These are phyloP conservation scores for Antigone vipio DNA, from an alignment of 2,113 vertebrate species.

Conservation along the genomic window DNA sequence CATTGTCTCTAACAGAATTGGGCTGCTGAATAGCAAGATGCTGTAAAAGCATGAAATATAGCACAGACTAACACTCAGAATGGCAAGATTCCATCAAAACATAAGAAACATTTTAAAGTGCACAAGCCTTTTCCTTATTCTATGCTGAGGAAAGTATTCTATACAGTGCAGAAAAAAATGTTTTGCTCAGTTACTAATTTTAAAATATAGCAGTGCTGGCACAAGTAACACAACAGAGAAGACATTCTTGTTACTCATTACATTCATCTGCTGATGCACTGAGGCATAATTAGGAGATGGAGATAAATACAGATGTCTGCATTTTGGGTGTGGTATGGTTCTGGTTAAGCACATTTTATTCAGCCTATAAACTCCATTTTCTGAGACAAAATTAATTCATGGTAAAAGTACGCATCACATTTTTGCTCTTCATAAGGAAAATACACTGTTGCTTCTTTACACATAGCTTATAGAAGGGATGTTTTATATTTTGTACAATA, in stretches of 20 bases:
- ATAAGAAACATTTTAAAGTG: not conserved
- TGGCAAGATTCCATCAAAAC: not conserved
- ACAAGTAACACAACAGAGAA: conserved; percentile 6
- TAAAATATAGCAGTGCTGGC: not conserved
- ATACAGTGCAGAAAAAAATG: not conserved
- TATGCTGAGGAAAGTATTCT: not conserved
- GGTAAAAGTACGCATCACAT: not conserved
- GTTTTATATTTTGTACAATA: not conserved
- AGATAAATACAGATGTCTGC: conserved; percentile 27
- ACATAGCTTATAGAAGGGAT: not conserved
- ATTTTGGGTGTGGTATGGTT: not conserved
- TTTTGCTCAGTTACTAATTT: not conserved
- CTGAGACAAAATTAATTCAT: not conserved
- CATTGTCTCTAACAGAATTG: not conserved
- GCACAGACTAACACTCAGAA: not conserved
- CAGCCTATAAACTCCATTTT: not conserved
- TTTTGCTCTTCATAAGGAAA: not conserved
- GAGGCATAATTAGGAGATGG: conserved; percentile 36
- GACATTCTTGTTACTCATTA: conserved; percentile 1
- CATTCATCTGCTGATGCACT: conserved; percentile 11
- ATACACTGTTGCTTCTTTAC: not conserved
- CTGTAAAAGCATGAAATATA: not conserved
- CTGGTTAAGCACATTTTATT: not conserved
- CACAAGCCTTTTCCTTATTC: not conserved
- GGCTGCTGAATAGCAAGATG: not conserved